Evolutionary conservation across 2,888 invertebrate species (phyloP), one percentile per base, ranked within the genome.

Genomic region (Eupithecia vulgata): DNA sequence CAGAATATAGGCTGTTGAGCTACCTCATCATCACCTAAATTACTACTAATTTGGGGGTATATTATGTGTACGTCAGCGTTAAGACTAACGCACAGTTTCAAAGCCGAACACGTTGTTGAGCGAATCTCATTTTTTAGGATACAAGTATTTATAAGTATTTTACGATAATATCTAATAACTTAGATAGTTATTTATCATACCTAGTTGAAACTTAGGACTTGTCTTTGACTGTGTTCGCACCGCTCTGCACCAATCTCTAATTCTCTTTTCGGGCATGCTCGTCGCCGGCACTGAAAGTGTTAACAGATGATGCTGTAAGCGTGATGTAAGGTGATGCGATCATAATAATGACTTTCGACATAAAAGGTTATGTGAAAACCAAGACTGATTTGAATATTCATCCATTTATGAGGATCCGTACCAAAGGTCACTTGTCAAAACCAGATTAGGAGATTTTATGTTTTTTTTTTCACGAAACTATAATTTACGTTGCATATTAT

Each of bases 401-500:
- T 57, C 5, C n/a, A 57, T 25, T 25, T 21, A 52, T 12, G 57
- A 57, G 57, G 5, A 57, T 25, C 57, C 57, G 13, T 13, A 25
- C 52, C 52, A 57, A 57, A 57, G 57, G 57, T 57, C 25, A 57
- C 21, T 57, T 57, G 57, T 57, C 57, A 5, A 13, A 57, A 57
- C 57, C 25, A 57, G 57, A 13, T 57, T 13, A 52, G 21, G 21
- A 57, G 21, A 13, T 57, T n/a, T 52, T 12, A 21, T 25, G 25
- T 25, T 57, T 57, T 57, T 57, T n/a, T 57, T 57, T 25, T 57
- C 25, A 21, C 52, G 21, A 21, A 4, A 13, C 57, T 57, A 21
- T 57, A 8, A 25, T n/a, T n/a, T n/a, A n/a, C n/a, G n/a, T n/a
- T n/a, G n/a, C n/a, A n/a, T n/a, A n/a, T n/a, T n/a, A n/a, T n/a